A percentile compares a stretch with the other conserved stretches of the same genome.
These are phyloP conservation scores for Ptyas mucosa DNA, from an alignment of 2,113 vertebrate species.

Conservation along the genomic window DNA sequence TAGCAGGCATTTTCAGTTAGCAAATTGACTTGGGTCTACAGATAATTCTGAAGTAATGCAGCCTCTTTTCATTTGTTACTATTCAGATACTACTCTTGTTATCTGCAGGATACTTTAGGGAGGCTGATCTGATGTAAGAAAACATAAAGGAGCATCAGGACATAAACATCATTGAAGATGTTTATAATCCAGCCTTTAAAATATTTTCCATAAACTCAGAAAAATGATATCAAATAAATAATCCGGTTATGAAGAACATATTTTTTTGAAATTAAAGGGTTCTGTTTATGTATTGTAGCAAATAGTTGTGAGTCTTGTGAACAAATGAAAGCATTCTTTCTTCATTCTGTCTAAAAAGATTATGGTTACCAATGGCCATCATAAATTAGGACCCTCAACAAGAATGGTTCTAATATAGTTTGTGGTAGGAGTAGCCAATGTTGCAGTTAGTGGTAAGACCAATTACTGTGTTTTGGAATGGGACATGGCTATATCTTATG, in stretches of 20 bases:
- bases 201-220: not conserved
- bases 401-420: not conserved
- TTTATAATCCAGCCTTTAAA: not conserved
- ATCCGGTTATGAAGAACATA: not conserved
- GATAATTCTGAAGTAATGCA: not conserved
- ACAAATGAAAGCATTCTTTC: not conserved
- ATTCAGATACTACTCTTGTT: not conserved
- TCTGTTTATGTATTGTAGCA: not conserved
- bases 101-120: not conserved
- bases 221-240: not conserved
- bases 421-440: not conserved
- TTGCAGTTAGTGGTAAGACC: not conserved
- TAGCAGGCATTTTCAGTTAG: not conserved
- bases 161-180: not conserved
- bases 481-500: not conserved
- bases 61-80: not conserved
- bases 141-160: not conserved
- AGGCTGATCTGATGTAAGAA: not conserved
- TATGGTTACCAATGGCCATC: not conserved
- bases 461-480: not conserved
- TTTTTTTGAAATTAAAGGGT: not conserved
- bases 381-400: not conserved
- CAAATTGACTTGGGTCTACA: not conserved
- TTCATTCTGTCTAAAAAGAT: not conserved
- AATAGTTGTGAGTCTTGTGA: not conserved